Evolutionary conservation across 30 jellyfish, hydroid and myxozoan genomes (phyloP), one percentile per base, ranked within the genome.

Genomic region (Cassiopea xamachana): DNA sequence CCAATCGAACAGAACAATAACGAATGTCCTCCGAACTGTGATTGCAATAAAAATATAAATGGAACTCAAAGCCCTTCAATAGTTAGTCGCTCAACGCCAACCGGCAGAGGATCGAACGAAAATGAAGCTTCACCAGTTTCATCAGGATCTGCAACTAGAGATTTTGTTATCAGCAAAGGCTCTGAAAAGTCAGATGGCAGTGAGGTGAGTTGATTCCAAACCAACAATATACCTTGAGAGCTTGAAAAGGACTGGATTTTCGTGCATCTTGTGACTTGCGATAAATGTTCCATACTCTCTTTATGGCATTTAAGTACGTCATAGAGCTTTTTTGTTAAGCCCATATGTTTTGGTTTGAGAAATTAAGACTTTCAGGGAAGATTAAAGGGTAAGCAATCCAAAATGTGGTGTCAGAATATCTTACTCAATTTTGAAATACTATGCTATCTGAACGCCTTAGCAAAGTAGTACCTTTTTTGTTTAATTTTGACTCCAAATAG

Each of bases 11-110:
- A 45, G 64, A 60, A 73, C 50, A 86, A 69, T 48, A 86, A 76
- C 62, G 80, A 77, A 8, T 60, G 81, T 8, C 88, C 83, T 13
- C 83, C 88, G 43, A 62, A 76, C 79, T 86, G 93, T 49, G 89
- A 86, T 14, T 86, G 93, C 51, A 87, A 82, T 16, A 86, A 86
- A 85, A 46, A 50, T 49, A 49, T 77, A 16, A 75, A 80, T 78
- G 83, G 89, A 18, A 48, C 62, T 15, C 75, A 62, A 47, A 86
- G 93, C 46, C 87, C 87, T 7, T 46, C 86, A 17, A 44, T 45
- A 7, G 50, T 78, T 1, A 73, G 77, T 55, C 89, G 70, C 15
- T 67, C 82, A 45, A 86, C 81, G 1, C 81, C 90, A 48, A 46
- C 72, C 1, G 82, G 90, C 6, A 61, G 90, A 18, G 44, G 82